These are phyloP conservation scores for Cryptus armator DNA, from an alignment of 2,888 invertebrate genomes.

Conservation along the genomic window DNA sequence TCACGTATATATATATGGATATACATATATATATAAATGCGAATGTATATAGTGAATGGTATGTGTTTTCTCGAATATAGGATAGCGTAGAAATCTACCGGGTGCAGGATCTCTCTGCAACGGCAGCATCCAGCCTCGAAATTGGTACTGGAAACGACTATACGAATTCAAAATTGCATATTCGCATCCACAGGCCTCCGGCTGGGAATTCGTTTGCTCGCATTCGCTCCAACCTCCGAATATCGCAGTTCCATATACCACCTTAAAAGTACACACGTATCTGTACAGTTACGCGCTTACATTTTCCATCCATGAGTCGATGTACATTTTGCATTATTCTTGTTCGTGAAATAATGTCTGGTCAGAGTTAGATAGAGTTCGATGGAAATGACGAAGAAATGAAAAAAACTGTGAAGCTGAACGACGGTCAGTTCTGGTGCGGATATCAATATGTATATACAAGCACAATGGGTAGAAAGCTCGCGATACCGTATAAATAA, in stretches of 20 bases:
- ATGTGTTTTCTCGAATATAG: slow-evolving; percentile 39
- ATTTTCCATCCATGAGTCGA: neutral
- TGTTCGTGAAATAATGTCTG: slow-evolving; percentile 28
- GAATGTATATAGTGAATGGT: neutral
- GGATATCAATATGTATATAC: neutral
- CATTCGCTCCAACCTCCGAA: slow-evolving; percentile 35
- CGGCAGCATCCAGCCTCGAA: slow-evolving; percentile 42
- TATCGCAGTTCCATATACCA: slow-evolving; percentile 23
- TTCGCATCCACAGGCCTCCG: slow-evolving; percentile 41
- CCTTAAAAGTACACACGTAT: neutral
- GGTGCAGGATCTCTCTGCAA: neutral
- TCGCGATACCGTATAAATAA: slow-evolving; percentile 47
- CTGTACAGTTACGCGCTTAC: neutral
- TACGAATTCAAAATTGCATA: slow-evolving; percentile 62
- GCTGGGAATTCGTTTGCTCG: slow-evolving; percentile 43
- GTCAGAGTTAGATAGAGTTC: slow-evolving; percentile 8
- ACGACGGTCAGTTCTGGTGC: neutral
- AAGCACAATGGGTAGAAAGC: neutral
- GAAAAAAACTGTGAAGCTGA: neutral
- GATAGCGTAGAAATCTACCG: slow-evolving; percentile 39
- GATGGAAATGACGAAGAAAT: neutral
- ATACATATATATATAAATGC: slow-evolving; percentile 6
- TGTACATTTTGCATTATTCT: slow-evolving; percentile 30
- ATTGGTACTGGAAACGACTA: slow-evolving; percentile 62
- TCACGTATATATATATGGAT: neutral